Conservation (phyloP, 2,113 vertebrate species). For the Thunnus thynnus region DNA sequence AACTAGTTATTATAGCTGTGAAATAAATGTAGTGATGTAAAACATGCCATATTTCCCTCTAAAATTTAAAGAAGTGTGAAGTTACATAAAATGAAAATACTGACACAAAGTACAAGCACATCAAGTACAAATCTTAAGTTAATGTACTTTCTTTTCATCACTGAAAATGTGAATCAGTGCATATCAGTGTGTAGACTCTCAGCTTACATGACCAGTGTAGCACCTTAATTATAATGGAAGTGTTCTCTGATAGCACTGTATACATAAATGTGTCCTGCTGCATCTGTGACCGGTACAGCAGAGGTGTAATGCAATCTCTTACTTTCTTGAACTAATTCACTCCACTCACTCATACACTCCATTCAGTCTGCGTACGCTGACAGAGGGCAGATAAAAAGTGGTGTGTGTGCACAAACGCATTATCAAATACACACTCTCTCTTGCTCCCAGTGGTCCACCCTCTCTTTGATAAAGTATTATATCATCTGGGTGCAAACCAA, state of each 20-base stretch:
- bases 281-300: not conserved
- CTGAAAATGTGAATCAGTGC: not conserved
- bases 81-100: no score
- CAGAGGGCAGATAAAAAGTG: not conserved
- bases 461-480: conserved; percentile 19
- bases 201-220: not conserved
- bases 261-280: not conserved
- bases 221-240: not conserved
- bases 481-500: not conserved
- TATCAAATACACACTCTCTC: not conserved
- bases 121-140: no score
- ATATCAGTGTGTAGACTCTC: not conserved
- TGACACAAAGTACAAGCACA: no score
- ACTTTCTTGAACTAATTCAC: not conserved
- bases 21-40: no score
- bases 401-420: not conserved
- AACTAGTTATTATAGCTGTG: no score
- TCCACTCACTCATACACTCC: not conserved
- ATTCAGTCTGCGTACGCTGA: not conserved
- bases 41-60: no score
- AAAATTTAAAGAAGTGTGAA: no score
- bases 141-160: no score
- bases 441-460: not conserved
- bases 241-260: not conserved
- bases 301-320: not conserved